A percentile compares a stretch with the other conserved stretches of the same genome.
These are phyloP conservation scores for Excalfactoria chinensis DNA, from an alignment of 2,113 vertebrate genomes.

Conservation along the genomic window DNA sequence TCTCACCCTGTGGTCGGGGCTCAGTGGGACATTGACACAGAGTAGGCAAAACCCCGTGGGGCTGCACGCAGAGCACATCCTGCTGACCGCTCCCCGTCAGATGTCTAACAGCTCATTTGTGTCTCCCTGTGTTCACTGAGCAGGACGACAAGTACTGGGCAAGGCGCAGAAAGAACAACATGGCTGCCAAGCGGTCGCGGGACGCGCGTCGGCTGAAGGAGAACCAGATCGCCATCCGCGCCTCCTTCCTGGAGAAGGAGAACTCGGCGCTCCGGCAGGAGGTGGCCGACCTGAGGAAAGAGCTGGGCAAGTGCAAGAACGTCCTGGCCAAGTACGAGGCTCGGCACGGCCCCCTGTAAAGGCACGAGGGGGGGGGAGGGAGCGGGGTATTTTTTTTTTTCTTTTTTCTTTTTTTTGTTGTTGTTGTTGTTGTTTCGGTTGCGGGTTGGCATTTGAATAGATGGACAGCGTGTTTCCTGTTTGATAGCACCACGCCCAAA, in stretches of 20 bases:
- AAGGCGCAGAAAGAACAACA: constrained; percentile 98
- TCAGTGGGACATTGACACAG: not conserved
- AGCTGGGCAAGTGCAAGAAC: constrained; percentile 97
- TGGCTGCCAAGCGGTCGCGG: constrained; percentile 95
- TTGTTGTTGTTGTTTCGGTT: not conserved
- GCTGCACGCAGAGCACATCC: not conserved
- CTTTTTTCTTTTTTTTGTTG: not conserved
- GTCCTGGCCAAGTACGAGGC: constrained; percentile 93
- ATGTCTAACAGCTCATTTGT: constrained; percentile 75
- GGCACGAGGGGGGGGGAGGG: not conserved
- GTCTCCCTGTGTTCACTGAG: constrained; percentile 77
- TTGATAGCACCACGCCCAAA: constrained; percentile 80
- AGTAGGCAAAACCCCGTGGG: rapidly evolving
- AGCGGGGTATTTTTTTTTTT: not conserved
- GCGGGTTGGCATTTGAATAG: constrained; percentile 70
- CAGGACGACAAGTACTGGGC: constrained; percentile 99
- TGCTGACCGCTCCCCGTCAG: not conserved
- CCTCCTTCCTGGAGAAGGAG: constrained; percentile 97
- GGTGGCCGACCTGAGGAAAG: constrained; percentile 93
- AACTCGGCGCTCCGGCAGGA: constrained; percentile 92
- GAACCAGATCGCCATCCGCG: constrained; percentile 98
- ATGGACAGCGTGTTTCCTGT: constrained; percentile 84
- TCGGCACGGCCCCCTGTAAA: constrained; percentile 90
- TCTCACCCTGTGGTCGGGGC: rapidly evolving
- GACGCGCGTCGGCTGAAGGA: constrained; percentile 96